Conservation (phyloP, 2,888 invertebrate species). For the Cepaea hortensis region DNA sequence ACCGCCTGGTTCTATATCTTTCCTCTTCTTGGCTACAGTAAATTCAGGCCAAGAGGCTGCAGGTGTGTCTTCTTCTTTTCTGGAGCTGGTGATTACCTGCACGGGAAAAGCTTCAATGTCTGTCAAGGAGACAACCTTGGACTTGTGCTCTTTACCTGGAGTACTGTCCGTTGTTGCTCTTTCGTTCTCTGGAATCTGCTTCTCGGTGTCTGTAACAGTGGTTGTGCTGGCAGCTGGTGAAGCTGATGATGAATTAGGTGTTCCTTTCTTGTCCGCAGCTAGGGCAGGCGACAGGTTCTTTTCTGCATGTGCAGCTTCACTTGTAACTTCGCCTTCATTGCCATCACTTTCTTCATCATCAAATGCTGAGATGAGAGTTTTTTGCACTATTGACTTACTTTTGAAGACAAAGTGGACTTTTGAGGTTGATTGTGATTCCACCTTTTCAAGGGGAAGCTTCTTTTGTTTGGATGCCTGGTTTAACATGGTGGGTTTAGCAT, state of each 20-base stretch:
- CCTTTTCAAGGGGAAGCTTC: neutral
- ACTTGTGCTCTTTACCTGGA: neutral
- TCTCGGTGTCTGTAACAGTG: neutral
- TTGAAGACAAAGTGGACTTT: constrained; percentile 42
- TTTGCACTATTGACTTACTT: constrained; percentile 36
- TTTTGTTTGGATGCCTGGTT: constrained; percentile 10
- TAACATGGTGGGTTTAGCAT: constrained; percentile 5
- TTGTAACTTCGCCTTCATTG: neutral
- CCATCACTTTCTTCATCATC: constrained; percentile 46
- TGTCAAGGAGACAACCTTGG: constrained; percentile 3
- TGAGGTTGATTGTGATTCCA: constrained; percentile 9
- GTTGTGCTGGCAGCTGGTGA: neutral
- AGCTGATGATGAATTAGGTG: neutral
- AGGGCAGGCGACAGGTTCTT: constrained; percentile 1
- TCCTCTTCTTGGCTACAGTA: constrained; percentile 43
- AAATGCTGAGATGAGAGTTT: constrained; percentile 38
- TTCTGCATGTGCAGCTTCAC: constrained; percentile 13
- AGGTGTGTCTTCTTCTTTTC: constrained; percentile 43
- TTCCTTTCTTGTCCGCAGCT: constrained; percentile 21
- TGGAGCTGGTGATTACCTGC: constrained; percentile 50
- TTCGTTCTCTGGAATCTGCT: neutral
- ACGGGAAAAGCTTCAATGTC: constrained; percentile 49
- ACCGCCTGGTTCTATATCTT: constrained; percentile 22
- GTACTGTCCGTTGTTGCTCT: neutral
- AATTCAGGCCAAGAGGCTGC: constrained; percentile 50